phyloP scores from a whole-genome alignment of 2,113 vertebrate genomes.

The Eptesicus fuscus region DNA sequence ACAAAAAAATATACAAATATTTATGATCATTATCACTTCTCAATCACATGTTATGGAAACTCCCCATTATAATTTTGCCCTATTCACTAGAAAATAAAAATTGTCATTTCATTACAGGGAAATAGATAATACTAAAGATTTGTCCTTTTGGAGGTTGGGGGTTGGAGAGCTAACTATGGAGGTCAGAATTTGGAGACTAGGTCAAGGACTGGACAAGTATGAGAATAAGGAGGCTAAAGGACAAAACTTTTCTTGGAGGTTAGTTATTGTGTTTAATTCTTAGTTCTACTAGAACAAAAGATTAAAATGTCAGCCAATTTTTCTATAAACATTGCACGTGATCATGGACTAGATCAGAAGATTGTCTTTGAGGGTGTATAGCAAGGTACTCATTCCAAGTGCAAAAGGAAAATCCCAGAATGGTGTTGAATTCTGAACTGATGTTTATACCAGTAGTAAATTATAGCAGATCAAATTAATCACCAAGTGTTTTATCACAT shows the following conservation, averaged over 20 bases:
- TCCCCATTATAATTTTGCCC: not conserved
- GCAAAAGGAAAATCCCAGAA: not conserved
- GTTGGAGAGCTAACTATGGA: not conserved
- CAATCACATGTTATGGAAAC: not conserved
- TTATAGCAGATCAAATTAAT: not conserved
- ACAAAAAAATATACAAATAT: not conserved
- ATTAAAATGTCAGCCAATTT: not conserved
- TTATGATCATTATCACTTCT: not conserved
- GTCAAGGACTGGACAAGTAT: not conserved
- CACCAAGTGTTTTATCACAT: not conserved
- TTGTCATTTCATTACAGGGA: not conserved
- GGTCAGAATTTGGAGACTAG: rapidly evolving
- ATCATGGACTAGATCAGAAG: not conserved
- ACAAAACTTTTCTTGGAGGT: not conserved
- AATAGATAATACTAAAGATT: not conserved
- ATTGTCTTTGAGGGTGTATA: not conserved
- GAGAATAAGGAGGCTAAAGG: rapidly evolving
- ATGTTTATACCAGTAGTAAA: not conserved
- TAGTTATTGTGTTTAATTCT: not conserved
- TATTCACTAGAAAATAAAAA: not conserved
- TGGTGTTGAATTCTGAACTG: not conserved
- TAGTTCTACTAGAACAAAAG: not conserved
- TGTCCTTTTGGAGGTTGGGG: not conserved
- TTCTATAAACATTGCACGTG: not conserved
- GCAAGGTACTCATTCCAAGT: not conserved